phyloP scores from a whole-genome alignment of 1,140 invertebrate genomes.

The Conus betulinus region DNA sequence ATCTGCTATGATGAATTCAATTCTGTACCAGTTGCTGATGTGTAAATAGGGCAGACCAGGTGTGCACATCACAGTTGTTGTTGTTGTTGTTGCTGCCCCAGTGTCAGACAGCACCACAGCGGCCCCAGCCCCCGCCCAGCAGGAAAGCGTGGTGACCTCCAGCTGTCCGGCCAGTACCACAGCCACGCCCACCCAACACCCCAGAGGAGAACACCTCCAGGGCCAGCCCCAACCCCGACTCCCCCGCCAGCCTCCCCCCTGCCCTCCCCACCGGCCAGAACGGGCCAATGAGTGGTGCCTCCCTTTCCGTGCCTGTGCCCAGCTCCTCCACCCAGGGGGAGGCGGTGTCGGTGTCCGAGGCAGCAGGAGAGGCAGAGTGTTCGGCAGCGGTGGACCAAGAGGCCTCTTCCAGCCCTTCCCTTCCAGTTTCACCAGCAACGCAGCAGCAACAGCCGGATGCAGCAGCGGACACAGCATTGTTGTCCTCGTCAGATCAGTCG shows the following conservation, averaged over 20 bases:
- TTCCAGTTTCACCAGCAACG: no score
- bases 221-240: neutral
- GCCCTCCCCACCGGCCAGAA: conserved; percentile 77
- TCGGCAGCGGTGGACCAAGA: neutral
- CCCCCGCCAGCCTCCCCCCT: conserved; percentile 77
- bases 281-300: neutral
- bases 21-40: neutral
- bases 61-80: neutral
- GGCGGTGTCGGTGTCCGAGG: neutral
- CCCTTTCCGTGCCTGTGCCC: neutral
- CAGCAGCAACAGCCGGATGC: neutral
- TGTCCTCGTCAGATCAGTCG: no score
- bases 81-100: neutral
- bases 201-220: conserved; percentile 24
- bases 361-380: neutral
- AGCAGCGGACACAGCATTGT: neutral
- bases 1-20: neutral
- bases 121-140: neutral
- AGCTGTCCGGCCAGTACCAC: neutral
- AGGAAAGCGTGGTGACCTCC: neutral
- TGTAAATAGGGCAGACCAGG: neutral
- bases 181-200: conserved; percentile 8
- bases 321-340: neutral
- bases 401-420: neutral
- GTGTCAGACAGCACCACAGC: neutral